These are phyloP conservation scores for Nemotelus nigrinus DNA, from an alignment of 2,888 invertebrate genomes.

Conservation along the genomic window DNA sequence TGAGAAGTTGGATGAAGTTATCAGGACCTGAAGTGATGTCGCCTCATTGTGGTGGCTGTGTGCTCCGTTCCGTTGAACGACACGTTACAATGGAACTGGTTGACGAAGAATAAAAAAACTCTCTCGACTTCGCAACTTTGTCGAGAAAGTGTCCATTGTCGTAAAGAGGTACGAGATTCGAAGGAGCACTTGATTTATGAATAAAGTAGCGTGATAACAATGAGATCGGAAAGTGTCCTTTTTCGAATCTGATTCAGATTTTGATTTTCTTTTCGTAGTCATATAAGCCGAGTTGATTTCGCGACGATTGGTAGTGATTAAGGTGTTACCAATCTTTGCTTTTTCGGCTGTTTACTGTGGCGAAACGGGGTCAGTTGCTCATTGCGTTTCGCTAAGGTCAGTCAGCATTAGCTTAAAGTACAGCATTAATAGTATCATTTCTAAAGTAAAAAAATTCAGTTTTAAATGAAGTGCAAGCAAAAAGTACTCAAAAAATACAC, in stretches of 20 bases:
- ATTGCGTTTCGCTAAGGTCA: too few species aligned
- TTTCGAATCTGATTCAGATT: conserved; percentile 6
- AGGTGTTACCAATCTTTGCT: background rate
- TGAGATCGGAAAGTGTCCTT: conserved; percentile 12
- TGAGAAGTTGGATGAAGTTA: background rate
- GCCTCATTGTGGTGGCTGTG: background rate
- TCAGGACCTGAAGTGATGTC: conserved; percentile 9
- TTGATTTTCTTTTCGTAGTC: conserved; percentile 1
- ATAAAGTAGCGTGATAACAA: conserved; percentile 28
- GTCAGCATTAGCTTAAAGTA: too few species aligned
- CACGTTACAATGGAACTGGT: background rate
- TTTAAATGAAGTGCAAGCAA: too few species aligned
- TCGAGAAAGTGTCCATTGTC: conserved; percentile 30
- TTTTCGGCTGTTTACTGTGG: background rate
- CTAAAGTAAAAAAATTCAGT: too few species aligned
- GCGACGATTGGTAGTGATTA: background rate
- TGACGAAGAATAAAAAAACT: background rate
- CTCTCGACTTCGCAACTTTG: conserved; percentile 20
- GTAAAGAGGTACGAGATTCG: conserved; percentile 11
- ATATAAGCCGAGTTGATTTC: too few species aligned
- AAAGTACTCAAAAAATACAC: too few species aligned
- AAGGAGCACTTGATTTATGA: conserved; percentile 39
- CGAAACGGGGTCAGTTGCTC: background rate
- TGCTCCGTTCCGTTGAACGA: background rate
- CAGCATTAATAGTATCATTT: too few species aligned